A percentile compares a stretch with the other conserved stretches of the same genome.
Evolutionary conservation across 1,140 invertebrate genomes (phyloP).

Genomic region (fruit fly (Drosophila melanogaster)): Release_6_plus_ISO1_MT NC_004354.4:3367001-3367500

Average conservation of each 20-base stretch:
- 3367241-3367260: conserved; percentile 43
- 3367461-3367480: no score
- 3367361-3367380: neutral
- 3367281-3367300: neutral
- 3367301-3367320: conserved; percentile 24
- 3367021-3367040: conserved; percentile 17
- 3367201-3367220: conserved; percentile 68
- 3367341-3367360: conserved; percentile 10
- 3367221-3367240: conserved; percentile 66
- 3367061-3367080: conserved; percentile 38
- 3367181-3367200: conserved; percentile 63
- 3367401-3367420: neutral
- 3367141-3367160: conserved; percentile 36
- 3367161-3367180: conserved; percentile 54
- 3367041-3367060: conserved; percentile 28
- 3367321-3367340: neutral
- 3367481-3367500: no score
- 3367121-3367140: conserved; percentile 27
- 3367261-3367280: conserved; percentile 6
- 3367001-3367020: neutral
- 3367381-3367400: no score
- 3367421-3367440: no score
- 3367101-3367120: conserved; percentile 52
- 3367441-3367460: no score
- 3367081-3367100: conserved; percentile 34